Evolutionary conservation across 2,113 vertebrate genomes (phyloP), one percentile per base, ranked within the genome.

Genomic region (Hirundichthys speculiger): DNA sequence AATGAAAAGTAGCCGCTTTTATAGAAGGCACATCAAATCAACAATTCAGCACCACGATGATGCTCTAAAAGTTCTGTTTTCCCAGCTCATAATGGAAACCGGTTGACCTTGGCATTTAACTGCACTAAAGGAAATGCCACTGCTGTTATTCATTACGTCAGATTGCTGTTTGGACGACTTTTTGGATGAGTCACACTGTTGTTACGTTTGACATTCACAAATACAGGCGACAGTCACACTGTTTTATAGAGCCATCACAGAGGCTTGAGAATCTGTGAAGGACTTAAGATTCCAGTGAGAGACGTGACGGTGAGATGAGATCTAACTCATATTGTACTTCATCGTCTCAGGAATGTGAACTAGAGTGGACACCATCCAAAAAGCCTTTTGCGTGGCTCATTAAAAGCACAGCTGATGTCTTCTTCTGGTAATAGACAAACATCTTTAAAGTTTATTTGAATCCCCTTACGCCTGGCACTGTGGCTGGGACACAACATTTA

Each of bases 61-160:
- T 41, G 57, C 54, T 39, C 40, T 56, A 27, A 65, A 59, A 45
- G 64, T 50, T 69, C 64, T 80, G 67, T 80, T 75, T 73, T 52
- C n/a, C 12, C 18, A 40, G 51, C 41, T 25, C 18, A 48, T 77
- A 74, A 46, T 66, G 59, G 18, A 60, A 61, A 78, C 14, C 1
- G 48, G 54, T 70, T 82, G 85, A 86, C 79, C 70, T 74, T 79
- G 88, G 61, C 68, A 76, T 82, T 88, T 73, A 75, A 60, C 46
- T 15, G n/a, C 11, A 38, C 62, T 53, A 75, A 82, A 82, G 61
- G 74, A 73, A 86, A 83, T 64, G 62, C 57, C 51, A 56, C 42
- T 20, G 62, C 47, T 40, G 73, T 75, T 72, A 71, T 77, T 80
- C 68, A 68, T 58, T 20, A 42, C 20, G 60, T 46, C 34, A 51